Conservation (phyloP, 2,113 vertebrate species). For the Tupaia tana region DNA sequence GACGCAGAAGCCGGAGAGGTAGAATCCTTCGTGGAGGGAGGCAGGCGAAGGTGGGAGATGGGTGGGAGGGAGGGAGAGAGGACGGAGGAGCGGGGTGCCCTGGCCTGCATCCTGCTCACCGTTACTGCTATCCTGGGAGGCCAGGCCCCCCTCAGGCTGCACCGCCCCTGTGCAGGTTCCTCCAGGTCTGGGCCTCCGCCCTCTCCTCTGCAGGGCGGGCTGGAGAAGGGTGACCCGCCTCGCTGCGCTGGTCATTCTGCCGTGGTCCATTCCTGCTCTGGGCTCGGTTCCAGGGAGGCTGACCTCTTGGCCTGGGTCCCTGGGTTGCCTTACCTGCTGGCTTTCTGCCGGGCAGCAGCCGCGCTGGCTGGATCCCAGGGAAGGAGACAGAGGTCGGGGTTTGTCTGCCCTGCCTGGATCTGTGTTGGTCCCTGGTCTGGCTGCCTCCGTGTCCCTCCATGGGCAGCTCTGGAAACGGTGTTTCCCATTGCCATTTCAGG, state of each 20-base stretch:
- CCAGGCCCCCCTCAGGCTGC: not conserved
- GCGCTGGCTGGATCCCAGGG: not conserved
- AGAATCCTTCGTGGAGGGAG: not conserved
- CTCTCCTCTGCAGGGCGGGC: not conserved
- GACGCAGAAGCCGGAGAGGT: not conserved
- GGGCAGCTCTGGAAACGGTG: not conserved
- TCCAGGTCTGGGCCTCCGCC: not conserved
- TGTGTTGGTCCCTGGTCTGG: not conserved
- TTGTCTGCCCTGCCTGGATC: not conserved
- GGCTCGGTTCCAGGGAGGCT: not conserved
- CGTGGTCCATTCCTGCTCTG: not conserved
- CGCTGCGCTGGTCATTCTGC: not conserved
- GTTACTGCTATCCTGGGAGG: not conserved
- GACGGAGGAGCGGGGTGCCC: not conserved
- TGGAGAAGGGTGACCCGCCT: not conserved
- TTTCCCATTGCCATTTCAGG: not conserved
- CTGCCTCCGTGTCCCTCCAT: not conserved
- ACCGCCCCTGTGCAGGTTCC: not conserved
- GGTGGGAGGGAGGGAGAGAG: not conserved
- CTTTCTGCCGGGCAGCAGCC: not conserved
- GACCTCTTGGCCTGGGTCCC: not conserved
- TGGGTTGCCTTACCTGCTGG: not conserved
- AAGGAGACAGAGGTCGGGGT: not conserved
- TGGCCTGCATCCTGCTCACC: no score
- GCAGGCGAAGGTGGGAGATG: no score